A percentile compares a stretch with the other conserved stretches of the same genome.
phyloP scores from a whole-genome alignment of 2,888 invertebrate genomes.

The Andrena fulva region DNA sequence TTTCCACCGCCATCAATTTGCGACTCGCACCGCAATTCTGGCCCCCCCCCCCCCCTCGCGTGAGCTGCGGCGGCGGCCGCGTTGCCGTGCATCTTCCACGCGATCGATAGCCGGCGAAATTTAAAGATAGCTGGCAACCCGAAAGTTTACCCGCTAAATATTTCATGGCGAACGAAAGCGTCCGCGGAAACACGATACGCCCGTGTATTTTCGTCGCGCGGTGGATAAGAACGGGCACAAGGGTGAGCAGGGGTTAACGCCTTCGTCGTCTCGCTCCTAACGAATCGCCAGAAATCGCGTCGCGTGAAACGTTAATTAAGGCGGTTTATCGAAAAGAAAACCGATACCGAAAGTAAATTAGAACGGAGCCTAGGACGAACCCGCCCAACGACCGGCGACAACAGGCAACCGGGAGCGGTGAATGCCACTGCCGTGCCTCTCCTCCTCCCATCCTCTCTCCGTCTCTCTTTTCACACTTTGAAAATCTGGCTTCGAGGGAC shows the following conservation, averaged over 20 bases:
- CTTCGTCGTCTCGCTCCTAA: conserved; percentile 1
- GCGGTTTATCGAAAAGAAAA: background rate
- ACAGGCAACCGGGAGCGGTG: conserved; percentile 2
- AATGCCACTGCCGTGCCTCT: conserved; percentile 19
- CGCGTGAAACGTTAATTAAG: conserved; percentile 32
- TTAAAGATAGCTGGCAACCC: conserved; percentile 15
- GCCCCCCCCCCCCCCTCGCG: conserved; percentile 10
- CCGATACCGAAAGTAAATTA: conserved; percentile 32
- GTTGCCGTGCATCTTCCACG: background rate
- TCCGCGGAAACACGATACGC: background rate
- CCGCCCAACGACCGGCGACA: conserved; percentile 4
- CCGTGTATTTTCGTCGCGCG: background rate
- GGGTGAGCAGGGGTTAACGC: conserved; percentile 4
- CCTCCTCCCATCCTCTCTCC: background rate
- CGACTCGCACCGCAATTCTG: conserved; percentile 61
- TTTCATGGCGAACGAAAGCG: conserved; percentile 19
- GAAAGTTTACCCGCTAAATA: background rate
- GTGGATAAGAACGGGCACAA: background rate
- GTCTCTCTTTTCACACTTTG: conserved; percentile 55
- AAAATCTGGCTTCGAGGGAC: conserved; percentile 65
- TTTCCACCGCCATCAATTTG: conserved; percentile 77
- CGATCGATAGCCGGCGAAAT: conserved; percentile 34
- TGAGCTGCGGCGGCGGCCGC: background rate
- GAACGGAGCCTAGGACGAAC: conserved; percentile 3
- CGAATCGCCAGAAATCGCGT: background rate